Base-by-base conservation (phyloP, 2,797 vertebrate genomes). In the Okamejei kenojei region DNA sequence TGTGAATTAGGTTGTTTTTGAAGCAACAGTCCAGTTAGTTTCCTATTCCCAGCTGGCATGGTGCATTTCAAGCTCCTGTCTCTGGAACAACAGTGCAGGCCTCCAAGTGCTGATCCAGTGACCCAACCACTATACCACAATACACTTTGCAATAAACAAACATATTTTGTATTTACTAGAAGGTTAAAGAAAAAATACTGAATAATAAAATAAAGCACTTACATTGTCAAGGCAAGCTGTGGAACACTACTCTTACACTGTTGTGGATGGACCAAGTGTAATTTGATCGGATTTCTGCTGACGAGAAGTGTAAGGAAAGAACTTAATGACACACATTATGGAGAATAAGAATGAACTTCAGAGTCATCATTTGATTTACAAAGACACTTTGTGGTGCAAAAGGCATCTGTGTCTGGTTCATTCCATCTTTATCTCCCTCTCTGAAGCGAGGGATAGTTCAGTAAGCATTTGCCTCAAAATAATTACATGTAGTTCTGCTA, bases 261-360 rank as follows among this genome's bases (percentile, higher is more conserved):
- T 93, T 94, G 96, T 97, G 79, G 97, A 97, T 94, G 96, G 96
- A 93, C 95, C 96, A 95, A 97, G 94, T 94, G 94, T 94, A 95
- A 96, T 95, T 95, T 96, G 96, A 95, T 95, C 95, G 95, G 96
- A 94, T 93, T 96, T 96, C 97, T 97, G 96, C 95, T 94, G 35
- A 91, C 54, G 2, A 71, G 54, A 26, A 92, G 71, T 21, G 74
- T 91, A 91, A 65, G 38, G 15, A 94, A 96, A 94, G 95, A 93
- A 94, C 88, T 95, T 95, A 96, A 94, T 94, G 38, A 92, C 21
- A 65, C 32, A 54, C 90, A 91, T 35, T 38, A 26, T 74, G 74
- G 71, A 91, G 90, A 73, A 91, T 17, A 38, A 6, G 32, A 90
- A 45, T 29, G 17, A 68, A 65, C n/a, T 19, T 13, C 11, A 32